Percentiles rank a stretch among this genome's conserved stretches.
phyloP scores from a whole-genome alignment of 2,797 vertebrate species.

The Meriones psammophilus region DNA sequence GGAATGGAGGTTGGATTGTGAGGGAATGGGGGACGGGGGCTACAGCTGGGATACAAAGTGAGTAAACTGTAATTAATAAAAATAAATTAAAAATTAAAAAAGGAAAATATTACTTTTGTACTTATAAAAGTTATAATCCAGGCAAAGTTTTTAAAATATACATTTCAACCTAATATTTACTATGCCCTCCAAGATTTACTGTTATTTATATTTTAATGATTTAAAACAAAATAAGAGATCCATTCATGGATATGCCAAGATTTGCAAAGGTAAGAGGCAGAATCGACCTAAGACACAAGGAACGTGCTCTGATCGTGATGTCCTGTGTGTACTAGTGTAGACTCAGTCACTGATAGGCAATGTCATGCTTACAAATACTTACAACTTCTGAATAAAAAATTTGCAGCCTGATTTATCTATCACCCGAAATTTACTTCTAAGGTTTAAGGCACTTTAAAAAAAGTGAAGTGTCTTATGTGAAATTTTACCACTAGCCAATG shows the following conservation, averaged over 20 bases:
- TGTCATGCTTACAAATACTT: background rate
- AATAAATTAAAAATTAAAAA: no score
- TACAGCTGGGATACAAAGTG: no score
- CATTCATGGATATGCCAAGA: background rate
- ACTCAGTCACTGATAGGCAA: background rate
- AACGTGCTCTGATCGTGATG: background rate
- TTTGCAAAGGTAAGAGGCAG: background rate
- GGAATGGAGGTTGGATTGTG: no score
- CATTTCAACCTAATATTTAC: slow-evolving; percentile 10
- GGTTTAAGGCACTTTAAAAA: slow-evolving; percentile 3
- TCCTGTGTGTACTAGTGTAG: background rate
- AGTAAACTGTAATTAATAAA: no score
- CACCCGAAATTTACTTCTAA: background rate
- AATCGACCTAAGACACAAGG: background rate
- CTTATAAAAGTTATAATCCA: background rate
- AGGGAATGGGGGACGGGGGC: no score
- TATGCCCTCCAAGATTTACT: background rate
- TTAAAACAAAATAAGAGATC: background rate
- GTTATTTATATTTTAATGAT: slow-evolving; percentile 15
- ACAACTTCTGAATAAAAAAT: background rate
- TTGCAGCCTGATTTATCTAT: background rate
- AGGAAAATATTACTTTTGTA: background rate
- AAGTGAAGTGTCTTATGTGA: background rate
- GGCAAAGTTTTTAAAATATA: background rate
- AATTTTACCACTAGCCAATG: background rate